These are phyloP conservation scores for Caenorhabditis doughertyi DNA, from an alignment of 2,888 invertebrate genomes.

Conservation along the genomic window DNA sequence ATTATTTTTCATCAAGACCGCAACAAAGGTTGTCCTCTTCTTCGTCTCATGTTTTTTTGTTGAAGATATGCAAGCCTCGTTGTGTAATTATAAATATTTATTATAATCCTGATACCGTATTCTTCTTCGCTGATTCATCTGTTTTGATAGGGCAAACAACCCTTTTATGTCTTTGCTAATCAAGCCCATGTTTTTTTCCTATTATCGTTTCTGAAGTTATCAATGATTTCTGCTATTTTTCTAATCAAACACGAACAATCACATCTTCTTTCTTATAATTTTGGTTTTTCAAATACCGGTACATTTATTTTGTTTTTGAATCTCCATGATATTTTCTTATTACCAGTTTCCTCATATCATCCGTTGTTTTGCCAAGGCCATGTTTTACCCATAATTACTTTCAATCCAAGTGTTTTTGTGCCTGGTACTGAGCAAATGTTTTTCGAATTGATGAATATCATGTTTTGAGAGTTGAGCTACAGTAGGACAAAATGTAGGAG, in stretches of 20 bases:
- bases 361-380: background rate
- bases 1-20: conserved; percentile 20
- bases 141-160: conserved; percentile 16
- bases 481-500: too few species aligned
- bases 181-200: conserved; percentile 23
- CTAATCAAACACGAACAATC: conserved; percentile 4
- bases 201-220: conserved; percentile 5
- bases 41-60: conserved; percentile 8
- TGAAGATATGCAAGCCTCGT: background rate
- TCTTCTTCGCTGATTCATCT: conserved; percentile 32
- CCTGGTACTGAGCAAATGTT: too few species aligned
- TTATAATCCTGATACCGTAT: conserved; percentile 12
- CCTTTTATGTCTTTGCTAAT: conserved; percentile 24
- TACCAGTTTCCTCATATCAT: background rate
- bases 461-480: too few species aligned
- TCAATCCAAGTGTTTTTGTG: too few species aligned
- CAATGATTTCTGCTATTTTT: background rate
- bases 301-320: conserved; percentile 1
- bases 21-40: conserved; percentile 24
- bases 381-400: background rate
- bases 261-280: conserved; percentile 1
- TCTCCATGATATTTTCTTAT: background rate
- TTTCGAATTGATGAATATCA: too few species aligned
- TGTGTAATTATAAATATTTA: conserved; percentile 1
- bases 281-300: background rate